Evolutionary conservation across 2,888 invertebrate genomes (phyloP).

Genomic region (Synanthedon tipuliformis): DNA sequence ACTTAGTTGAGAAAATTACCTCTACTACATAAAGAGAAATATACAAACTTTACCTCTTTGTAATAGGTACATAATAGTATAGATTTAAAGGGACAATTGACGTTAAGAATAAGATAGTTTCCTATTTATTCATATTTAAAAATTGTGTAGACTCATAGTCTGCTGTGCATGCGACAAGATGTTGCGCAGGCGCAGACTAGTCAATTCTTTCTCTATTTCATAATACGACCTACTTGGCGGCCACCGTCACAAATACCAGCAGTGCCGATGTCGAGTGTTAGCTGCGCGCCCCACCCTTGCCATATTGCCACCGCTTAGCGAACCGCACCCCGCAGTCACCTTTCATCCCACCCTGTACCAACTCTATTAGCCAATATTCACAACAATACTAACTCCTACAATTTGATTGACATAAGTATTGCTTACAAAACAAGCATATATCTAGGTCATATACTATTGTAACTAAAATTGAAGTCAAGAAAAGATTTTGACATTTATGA

Average conservation of each 20-base stretch:
- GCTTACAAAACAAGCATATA: too few relatives aligned
- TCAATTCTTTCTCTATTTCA: slow-evolving; percentile 34
- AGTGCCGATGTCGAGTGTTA: neutral
- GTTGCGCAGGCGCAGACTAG: neutral
- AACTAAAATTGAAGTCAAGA: too few relatives aligned
- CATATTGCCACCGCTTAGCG: slow-evolving; percentile 3
- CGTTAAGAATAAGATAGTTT: too few relatives aligned
- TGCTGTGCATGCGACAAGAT: neutral
- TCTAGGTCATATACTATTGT: too few relatives aligned
- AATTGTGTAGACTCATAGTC: too few relatives aligned
- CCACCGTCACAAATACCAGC: slow-evolving; percentile 14
- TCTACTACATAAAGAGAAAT: too few relatives aligned
- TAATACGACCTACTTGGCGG: slow-evolving; percentile 34
- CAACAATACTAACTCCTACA: slow-evolving; percentile 15
- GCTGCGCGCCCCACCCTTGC: slow-evolving; percentile 4
- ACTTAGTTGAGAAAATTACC: too few relatives aligned
- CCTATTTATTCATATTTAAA: too few relatives aligned
- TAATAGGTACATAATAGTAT: too few relatives aligned
- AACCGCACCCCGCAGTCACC: slow-evolving; percentile 4
- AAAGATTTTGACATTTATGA: too few relatives aligned
- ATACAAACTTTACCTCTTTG: too few relatives aligned
- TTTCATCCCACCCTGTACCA: neutral
- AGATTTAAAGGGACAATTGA: too few relatives aligned
- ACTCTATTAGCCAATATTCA: slow-evolving; percentile 12
- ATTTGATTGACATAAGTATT: slow-evolving; percentile 6